Evolutionary conservation across 2,797 vertebrate genomes (phyloP), one percentile per base, ranked within the genome.

Genomic region (Poeciliopsis infans): DNA sequence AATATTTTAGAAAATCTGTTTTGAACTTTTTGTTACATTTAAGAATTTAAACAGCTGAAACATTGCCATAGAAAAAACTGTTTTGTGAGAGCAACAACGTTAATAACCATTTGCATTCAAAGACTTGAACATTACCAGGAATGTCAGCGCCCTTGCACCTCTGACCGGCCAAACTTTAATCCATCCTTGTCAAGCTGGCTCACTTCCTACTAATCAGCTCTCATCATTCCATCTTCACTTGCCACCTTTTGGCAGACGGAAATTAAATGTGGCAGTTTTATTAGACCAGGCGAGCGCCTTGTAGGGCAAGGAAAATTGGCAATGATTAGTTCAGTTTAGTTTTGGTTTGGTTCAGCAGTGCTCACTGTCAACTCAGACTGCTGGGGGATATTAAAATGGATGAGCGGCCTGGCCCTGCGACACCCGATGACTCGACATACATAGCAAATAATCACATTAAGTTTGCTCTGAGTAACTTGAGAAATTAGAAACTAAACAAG

Each of bases 211-310:
- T 84, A 83, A 91, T 90, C 85, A 82, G 73, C 78, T 74, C 82
- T 76, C 81, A 89, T 90, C 86, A 83, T 76, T 88, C 79, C 18
- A 25, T 85, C 77, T 83, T 86, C 73, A 83, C 82, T 84, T 82
- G 81, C 79, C 85, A 81, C 81, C 72, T 88, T 83, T 75, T 84
- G 86, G 85, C 86, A 87, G 88, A 90, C 76, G 81, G 83, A 91
- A 83, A 93, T 90, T 72, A 83, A 86, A 88, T 59, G 87, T 88
- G 91, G 91, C 90, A 89, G 90, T 83, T 87, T 78, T 76, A 85
- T 88, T 89, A 90, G 83, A 77, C 81, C 79, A 84, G 86, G 78
- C 70, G 80, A 77, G 75, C 3, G 72, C 80, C 83, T 86, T 87
- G 89, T 74, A 87, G 84, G 86, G 79, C 75, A 87, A 81, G 80